Evolutionary conservation across 1,140 invertebrate genomes (phyloP).

Genomic region (Pseudomyrmex pallidus): DNA sequence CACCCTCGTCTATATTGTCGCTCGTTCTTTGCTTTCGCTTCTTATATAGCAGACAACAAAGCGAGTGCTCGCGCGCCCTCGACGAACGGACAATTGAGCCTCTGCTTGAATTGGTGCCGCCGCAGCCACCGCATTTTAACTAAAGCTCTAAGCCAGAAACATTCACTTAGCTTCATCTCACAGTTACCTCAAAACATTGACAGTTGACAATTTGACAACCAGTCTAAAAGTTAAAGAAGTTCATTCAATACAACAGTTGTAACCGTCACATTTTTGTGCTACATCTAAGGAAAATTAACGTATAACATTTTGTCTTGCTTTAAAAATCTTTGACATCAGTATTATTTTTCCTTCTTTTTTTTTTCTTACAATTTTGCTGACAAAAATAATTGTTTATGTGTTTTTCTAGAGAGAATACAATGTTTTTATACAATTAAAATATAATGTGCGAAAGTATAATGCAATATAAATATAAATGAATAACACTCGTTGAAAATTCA

Average conservation of each 20-base stretch:
- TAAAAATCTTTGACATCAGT: no score
- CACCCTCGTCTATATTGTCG: constrained; percentile 43
- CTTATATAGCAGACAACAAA: constrained; percentile 35
- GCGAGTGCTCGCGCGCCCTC: not conserved
- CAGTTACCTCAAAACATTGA: not conserved
- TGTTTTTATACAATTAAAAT: no score
- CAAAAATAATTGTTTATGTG: no score
- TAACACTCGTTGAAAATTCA: no score
- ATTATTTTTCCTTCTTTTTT: no score
- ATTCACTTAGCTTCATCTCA: constrained; percentile 1
- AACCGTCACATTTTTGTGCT: not conserved
- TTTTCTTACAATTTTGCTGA: no score
- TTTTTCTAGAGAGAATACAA: no score
- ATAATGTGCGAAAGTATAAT: no score
- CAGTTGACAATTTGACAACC: not conserved
- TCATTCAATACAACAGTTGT: not conserved
- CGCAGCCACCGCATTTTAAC: not conserved
- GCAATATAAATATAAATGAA: no score
- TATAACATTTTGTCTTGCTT: no score
- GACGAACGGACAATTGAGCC: constrained; percentile 16
- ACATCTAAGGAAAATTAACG: not conserved
- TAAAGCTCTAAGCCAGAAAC: constrained; percentile 13
- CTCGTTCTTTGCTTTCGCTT: constrained; percentile 42
- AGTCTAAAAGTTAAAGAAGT: not conserved
- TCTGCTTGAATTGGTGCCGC: not conserved